A percentile compares a stretch with the other conserved stretches of the same genome.
These are phyloP conservation scores for Helarctos malayanus DNA, from an alignment of 2,797 vertebrate genomes.

Conservation along the genomic window DNA sequence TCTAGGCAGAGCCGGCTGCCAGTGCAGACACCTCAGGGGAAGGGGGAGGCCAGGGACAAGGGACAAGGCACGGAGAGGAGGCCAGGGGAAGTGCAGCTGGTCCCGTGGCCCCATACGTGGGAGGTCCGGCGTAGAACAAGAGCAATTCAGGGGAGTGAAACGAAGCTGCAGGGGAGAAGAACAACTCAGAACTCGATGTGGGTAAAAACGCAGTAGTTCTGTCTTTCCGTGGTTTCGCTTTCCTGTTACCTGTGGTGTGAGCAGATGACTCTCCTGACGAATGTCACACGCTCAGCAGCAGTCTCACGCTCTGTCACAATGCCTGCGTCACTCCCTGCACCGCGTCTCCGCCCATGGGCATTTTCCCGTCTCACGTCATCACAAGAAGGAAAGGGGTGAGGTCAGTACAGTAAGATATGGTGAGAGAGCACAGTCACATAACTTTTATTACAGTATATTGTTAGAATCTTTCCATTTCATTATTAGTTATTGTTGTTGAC, in stretches of 20 bases:
- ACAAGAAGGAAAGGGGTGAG: neutral
- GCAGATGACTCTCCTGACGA: neutral
- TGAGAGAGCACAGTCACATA: neutral
- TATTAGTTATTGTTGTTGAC: neutral
- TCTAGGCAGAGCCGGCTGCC: neutral
- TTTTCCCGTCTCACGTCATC: neutral
- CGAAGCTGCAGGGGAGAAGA: neutral
- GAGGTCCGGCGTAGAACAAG: too few species aligned
- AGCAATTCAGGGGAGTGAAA: neutral
- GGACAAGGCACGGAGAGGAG: neutral
- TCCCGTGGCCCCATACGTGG: neutral
- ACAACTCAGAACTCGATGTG: neutral
- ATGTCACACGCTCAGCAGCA: neutral
- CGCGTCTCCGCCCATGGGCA: neutral
- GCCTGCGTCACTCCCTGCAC: neutral
- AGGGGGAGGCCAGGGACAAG: neutral
- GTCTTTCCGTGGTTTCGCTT: neutral
- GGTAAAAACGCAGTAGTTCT: neutral
- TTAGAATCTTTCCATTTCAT: neutral
- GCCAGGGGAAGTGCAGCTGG: too few species aligned
- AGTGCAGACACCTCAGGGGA: neutral
- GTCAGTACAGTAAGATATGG: neutral
- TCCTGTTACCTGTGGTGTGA: neutral
- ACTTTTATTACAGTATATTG: neutral
- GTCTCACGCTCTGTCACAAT: neutral